Base-by-base conservation (phyloP, 1,140 invertebrate species). In the Carposina sasakii region DNA sequence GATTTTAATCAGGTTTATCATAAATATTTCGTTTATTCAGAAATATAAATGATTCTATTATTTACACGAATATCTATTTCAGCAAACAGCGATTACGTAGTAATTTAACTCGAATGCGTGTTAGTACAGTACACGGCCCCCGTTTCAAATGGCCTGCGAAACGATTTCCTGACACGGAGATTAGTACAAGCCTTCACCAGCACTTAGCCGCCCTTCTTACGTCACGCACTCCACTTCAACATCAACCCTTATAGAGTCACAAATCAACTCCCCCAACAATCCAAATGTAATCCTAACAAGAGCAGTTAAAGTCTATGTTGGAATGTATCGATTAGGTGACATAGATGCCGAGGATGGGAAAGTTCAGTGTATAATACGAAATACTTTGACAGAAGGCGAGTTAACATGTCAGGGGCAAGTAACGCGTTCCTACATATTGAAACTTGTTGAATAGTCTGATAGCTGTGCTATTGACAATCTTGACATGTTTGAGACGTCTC, bases 161-260 rank as follows among this genome's bases (percentile, higher is more conserved):
- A 81, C 77, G 77, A 84, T 81, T 84, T 78, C 77, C 77, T 84
- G 81, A 84, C 81, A 84, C 71, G 81, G 81, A 79, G 81, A 84
- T 84, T 84, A 84, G 81, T 78, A 84, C 81, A 81, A 81, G 76
- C 73, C 76, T 78, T 81, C 81, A 81, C 81, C 76, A 65, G 60
- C 68, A 67, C 66, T 77, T 76, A 73, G 72, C 70, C 60, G 68
- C 76, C 77, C 77, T 74, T 70, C 75, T 81, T 84, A 81, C 76
- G 63, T 84, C 81, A 84, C 81, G 81, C 77, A 84, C 81, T 81
- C 66, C 63, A 76, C 55, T 70, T 65, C 57, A 60, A 60, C 57
- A 58, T 52, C 40, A 52, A 49, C 41, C 57, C 55, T 59, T 56
- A 52, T 67, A 63, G 67, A 65, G 68, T 64, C 57, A 63, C 61